Percentiles rank a stretch among this genome's conserved stretches.
Evolutionary conservation across 2,797 vertebrate genomes (phyloP).

Genomic region (Sciurus carolinensis): DNA sequence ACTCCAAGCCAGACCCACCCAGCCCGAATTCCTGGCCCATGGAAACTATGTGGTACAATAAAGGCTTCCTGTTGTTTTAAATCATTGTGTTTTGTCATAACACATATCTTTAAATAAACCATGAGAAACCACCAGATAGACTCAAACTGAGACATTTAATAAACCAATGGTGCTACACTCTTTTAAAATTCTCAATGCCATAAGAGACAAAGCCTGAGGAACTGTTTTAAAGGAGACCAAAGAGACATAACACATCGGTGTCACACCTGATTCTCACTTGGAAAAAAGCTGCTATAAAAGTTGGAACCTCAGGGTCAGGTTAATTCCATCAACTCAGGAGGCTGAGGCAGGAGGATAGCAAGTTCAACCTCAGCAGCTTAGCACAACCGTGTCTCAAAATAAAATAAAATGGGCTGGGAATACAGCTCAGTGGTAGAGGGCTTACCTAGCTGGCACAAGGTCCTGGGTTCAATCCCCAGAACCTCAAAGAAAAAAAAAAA

Average conservation of each 20-base stretch:
- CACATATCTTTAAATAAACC: not conserved
- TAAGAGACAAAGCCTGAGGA: not conserved
- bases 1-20: not conserved
- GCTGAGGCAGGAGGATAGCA: not conserved
- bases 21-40: not conserved
- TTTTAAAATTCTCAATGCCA: not conserved
- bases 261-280: not conserved
- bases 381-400: not conserved
- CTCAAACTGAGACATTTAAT: not conserved
- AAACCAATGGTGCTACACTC: not conserved
- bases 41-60: not conserved
- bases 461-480: not conserved
- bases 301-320: not conserved
- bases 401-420: not conserved
- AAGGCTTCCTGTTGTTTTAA: not conserved
- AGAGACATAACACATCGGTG: not conserved
- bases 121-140: not conserved
- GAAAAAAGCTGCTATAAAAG: not conserved
- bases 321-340: not conserved
- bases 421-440: not conserved
- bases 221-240: not conserved
- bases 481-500: not conserved
- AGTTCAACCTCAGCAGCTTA: not conserved
- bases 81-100: not conserved
- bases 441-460: not conserved